These are phyloP conservation scores for Psophia crepitans DNA, from an alignment of 2,113 vertebrate genomes.

Conservation along the genomic window DNA sequence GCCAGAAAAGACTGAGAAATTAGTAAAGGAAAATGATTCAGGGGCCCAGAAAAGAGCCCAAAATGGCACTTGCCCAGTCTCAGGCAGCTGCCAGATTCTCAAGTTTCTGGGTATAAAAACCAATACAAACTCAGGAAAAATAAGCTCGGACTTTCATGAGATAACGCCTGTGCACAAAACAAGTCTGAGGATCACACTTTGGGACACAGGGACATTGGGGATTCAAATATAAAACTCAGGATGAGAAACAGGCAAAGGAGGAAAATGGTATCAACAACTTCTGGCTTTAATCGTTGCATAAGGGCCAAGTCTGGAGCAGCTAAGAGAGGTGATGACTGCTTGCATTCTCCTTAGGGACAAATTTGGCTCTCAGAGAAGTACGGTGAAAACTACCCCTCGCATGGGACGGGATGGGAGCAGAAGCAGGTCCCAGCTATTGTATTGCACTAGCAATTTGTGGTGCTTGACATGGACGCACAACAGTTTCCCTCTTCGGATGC, in stretches of 20 bases:
- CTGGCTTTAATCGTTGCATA: neutral
- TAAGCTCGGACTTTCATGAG: neutral
- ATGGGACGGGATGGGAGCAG: neutral
- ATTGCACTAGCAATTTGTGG: neutral
- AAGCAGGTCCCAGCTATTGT: neutral
- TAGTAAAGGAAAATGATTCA: neutral
- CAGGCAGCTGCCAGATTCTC: neutral
- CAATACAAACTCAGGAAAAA: neutral
- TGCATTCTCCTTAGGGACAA: neutral
- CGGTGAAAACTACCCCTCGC: neutral
- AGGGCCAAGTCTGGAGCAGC: constrained; percentile 1
- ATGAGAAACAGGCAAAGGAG: constrained; percentile 5
- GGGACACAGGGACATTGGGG: neutral
- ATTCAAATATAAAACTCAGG: neutral
- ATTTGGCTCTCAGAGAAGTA: neutral
- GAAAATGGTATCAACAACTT: constrained; percentile 1
- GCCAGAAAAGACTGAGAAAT: neutral
- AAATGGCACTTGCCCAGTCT: neutral
- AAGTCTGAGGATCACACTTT: neutral
- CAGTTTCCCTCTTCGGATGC: neutral
- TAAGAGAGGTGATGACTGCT: neutral
- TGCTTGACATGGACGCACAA: neutral
- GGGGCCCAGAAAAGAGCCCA: neutral
- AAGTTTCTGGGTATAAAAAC: neutral
- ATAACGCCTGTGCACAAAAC: neutral